Evolutionary conservation across 2,888 invertebrate genomes (phyloP), one percentile per base, ranked within the genome.

Genomic region (Sinelater perroti): DNA sequence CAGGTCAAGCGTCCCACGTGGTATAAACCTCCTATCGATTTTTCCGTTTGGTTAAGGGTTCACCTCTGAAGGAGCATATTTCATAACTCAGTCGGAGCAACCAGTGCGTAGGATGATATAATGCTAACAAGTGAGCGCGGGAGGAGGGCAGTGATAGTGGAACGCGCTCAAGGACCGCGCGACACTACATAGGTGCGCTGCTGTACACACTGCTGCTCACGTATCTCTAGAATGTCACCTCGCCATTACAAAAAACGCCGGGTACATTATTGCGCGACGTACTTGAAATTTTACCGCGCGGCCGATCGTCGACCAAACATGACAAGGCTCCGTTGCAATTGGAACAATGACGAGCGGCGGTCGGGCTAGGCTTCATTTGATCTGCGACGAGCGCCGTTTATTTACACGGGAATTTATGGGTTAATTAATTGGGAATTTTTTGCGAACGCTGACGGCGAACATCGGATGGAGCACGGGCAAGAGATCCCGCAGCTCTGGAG

Each of bases 71-170:
- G 52, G 28, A 47, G 44, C 47, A 56, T 53, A 52, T 62, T 58
- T 61, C 58, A 46, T 54, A 60, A 56, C 49, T 36, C 51, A 56
- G 52, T 61, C 52, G 51, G 30, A 52, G 56, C 52, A 60, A 56
- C 44, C 47, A 33, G 38, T 56, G 59, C 59, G 62, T 62, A 62
- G 62, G 62, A 52, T 52, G 58, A 56, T 49, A 51, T 51, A 51
- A 45, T 55, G 31, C 40, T 60, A 51, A 59, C 51, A 56, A 60
- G 52, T 46, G 52, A 52, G 56, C 21, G 59, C 50, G 59, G 62
- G 55, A 44, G 56, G 62, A 56, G 55, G 56, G 59, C 45, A 51
- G 62, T 62, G 62, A 62, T 62, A 55, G 59, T 62, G 59, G 55
- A 62, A 60, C 59, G 52, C 56, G 55, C 52, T 60, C 62, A 62